Percentiles rank a stretch among this genome's conserved stretches.
Evolutionary conservation across 2,888 invertebrate genomes (phyloP).

Genomic region (Spilarctia lutea): DNA sequence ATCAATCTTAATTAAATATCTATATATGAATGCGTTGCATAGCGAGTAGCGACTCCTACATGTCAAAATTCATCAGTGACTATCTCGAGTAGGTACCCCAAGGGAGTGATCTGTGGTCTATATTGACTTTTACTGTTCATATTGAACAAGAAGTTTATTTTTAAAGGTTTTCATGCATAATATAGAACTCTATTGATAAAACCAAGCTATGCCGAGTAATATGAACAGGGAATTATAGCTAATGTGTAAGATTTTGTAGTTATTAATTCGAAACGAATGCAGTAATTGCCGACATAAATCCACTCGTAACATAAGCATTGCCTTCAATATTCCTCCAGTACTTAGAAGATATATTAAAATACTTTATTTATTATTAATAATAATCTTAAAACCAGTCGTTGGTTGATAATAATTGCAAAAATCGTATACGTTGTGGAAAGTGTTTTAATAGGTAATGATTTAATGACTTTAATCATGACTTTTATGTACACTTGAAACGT

Average conservation of each 20-base stretch:
- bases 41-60: too few relatives aligned
- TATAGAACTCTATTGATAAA: neutral
- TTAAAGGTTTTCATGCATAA: neutral
- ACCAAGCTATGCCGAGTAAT: neutral
- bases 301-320: neutral
- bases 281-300: neutral
- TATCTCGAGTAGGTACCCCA: too few relatives aligned
- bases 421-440: too few relatives aligned
- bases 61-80: neutral
- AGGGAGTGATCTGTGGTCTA: neutral
- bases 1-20: too few relatives aligned
- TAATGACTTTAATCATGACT: too few relatives aligned
- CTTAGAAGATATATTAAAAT: too few relatives aligned
- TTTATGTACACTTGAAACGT: too few relatives aligned
- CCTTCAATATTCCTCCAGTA: neutral
- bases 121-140: too few relatives aligned
- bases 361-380: neutral
- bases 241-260: neutral
- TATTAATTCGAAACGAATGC: neutral
- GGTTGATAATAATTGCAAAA: neutral
- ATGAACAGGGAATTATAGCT: neutral
- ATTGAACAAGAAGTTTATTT: too few relatives aligned
- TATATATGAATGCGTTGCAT: too few relatives aligned
- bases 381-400: neutral
- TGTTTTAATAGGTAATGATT: too few relatives aligned